phyloP scores from a whole-genome alignment of 1,140 invertebrate genomes.

The Sarcophaga bullata region DNA sequence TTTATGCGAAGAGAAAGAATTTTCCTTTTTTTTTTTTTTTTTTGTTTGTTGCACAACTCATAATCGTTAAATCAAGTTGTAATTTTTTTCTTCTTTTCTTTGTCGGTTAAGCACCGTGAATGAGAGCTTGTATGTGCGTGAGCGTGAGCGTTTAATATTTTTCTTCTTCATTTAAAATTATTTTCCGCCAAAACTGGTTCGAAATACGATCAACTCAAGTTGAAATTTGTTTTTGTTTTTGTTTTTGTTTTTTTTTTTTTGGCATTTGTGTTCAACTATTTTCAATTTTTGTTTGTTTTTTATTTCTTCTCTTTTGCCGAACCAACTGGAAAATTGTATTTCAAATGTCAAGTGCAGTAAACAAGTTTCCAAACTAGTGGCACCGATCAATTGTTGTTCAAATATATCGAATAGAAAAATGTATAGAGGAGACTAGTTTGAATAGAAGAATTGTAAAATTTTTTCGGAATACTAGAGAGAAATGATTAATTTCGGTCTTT shows the following conservation, averaged over 20 bases:
- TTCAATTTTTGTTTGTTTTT: not conserved
- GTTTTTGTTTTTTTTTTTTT: not conserved
- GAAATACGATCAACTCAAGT: not conserved
- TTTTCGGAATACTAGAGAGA: too few relatives aligned
- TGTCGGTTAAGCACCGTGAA: too few relatives aligned
- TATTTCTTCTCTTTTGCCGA: not conserved
- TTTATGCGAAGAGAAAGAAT: too few relatives aligned
- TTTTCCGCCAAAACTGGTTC: conserved; percentile 26
- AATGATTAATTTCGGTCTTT: conserved; percentile 24
- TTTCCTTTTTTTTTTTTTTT: too few relatives aligned
- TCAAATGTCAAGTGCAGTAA: conserved; percentile 33
- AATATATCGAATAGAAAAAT: not conserved
- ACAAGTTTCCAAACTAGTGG: conserved; percentile 17
- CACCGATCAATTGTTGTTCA: not conserved
- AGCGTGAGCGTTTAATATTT: not conserved
- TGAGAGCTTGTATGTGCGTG: not conserved
- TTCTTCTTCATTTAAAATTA: conserved; percentile 13
- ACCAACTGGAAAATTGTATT: conserved; percentile 5
- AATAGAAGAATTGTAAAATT: too few relatives aligned
- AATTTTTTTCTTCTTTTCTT: too few relatives aligned
- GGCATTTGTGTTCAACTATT: too few relatives aligned
- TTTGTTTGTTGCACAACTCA: not conserved
- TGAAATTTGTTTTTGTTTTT: not conserved
- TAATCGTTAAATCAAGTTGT: conserved; percentile 26
- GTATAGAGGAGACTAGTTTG: too few relatives aligned